These are phyloP conservation scores for Megaustenia siamemsis DNA, from an alignment of 2,888 invertebrate genomes.

Conservation along the genomic window DNA sequence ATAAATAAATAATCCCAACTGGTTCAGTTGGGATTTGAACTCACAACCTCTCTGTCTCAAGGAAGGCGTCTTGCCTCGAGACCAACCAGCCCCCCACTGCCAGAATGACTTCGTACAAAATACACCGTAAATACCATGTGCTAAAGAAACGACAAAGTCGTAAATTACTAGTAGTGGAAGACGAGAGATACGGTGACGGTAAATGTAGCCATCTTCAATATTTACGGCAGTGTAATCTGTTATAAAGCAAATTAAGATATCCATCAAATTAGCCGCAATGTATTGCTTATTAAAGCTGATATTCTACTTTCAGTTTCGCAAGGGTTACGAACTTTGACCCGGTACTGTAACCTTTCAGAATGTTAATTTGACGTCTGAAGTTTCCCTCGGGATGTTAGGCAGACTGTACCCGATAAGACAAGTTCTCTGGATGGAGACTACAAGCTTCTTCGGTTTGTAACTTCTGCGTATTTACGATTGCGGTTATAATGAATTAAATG, in stretches of 20 bases:
- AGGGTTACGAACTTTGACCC: slow-evolving; percentile 3
- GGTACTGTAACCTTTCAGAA: slow-evolving; percentile 2
- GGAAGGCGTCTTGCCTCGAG: too few species aligned
- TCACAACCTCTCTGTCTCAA: too few species aligned
- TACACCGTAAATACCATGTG: not conserved
- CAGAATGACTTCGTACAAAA: too few species aligned
- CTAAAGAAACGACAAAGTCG: not conserved
- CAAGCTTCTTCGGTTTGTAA: not conserved
- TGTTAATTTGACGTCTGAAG: slow-evolving; percentile 31
- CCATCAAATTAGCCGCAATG: slow-evolving; percentile 25
- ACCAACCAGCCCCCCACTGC: too few species aligned
- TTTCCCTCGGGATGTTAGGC: slow-evolving; percentile 4
- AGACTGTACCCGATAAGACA: slow-evolving; percentile 6
- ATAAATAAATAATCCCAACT: too few species aligned
- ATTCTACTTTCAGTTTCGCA: slow-evolving; percentile 1
- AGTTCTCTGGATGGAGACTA: not conserved
- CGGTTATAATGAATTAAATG: slow-evolving; percentile 3
- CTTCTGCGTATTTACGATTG: not conserved
- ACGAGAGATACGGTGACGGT: not conserved
- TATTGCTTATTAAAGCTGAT: slow-evolving; percentile 28
- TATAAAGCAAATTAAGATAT: not conserved
- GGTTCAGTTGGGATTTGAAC: too few species aligned
- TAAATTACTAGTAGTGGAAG: not conserved
- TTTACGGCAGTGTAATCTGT: not conserved
- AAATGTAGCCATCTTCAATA: not conserved